These are phyloP conservation scores for Ifrita kowaldi DNA, from an alignment of 2,113 vertebrate species.

Conservation along the genomic window DNA sequence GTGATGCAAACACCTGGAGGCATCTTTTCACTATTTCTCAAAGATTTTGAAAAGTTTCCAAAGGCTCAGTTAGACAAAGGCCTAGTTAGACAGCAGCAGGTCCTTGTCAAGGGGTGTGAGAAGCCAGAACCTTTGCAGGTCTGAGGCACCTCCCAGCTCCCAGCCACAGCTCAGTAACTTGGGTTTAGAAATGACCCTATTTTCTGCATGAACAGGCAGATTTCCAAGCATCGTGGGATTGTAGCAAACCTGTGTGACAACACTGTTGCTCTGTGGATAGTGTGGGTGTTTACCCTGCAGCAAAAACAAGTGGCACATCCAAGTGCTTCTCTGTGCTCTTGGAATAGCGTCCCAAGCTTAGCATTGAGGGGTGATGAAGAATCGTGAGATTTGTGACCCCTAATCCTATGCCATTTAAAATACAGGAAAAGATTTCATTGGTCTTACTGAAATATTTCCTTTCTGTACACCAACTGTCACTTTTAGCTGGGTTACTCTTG, in stretches of 20 bases:
- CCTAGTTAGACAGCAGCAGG: background rate
- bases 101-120: background rate
- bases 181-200: background rate
- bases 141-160: background rate
- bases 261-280: background rate
- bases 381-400: background rate
- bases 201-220: background rate
- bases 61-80: background rate
- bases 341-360: background rate
- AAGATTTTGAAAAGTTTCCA: background rate
- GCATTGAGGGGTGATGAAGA: background rate
- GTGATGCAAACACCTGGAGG: background rate
- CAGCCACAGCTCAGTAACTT: background rate
- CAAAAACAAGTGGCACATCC: background rate
- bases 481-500: background rate
- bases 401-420: background rate
- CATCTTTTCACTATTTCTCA: background rate
- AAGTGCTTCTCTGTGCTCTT: background rate
- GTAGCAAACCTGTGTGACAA: background rate
- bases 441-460: background rate
- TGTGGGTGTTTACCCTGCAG: background rate
- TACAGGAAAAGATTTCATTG: background rate
- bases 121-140: background rate
- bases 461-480: background rate
- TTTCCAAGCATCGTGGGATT: background rate